Evolutionary conservation across 1,140 invertebrate genomes (phyloP), one percentile per base, ranked within the genome.

Genomic region (Drosophila nigromelanica): DNA sequence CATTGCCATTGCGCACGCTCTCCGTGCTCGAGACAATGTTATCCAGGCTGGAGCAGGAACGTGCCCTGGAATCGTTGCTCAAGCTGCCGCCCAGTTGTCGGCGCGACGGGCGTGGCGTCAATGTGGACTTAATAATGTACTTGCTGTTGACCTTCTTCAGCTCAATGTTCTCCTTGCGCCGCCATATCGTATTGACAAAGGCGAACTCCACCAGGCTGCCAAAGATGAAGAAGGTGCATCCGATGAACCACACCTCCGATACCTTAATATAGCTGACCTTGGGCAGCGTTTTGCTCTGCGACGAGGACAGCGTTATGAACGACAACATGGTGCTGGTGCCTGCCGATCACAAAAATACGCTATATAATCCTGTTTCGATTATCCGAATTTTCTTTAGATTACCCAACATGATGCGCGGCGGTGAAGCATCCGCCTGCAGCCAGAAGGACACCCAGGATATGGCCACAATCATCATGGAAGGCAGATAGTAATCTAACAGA

Each of bases 371-470:
- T 10, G 33, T 10, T 8, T 24, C 21, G 3, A 24, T 24, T 24
- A 24, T 24, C 21, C 0, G 21, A 18, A 18, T 18, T 24, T 24
- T 24, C 2, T 24, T 2, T 5, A 4, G 21, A 64, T 92, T 96
- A 96, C 90, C 96, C 90, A 97, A 92, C 75, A 96, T 96, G 56
- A 96, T 96, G 77, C 96, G 93, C n/a, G 97, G 96, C 5, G 97
- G 95, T 8, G 96, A 95, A 1, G 96, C 96, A 89, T 97, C 97
- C 21, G 96, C 95, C 90, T 97, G 97, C 43, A 98, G 92, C 97
- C 97, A 98, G 86, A 98, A 98, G 0, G 97, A 96, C 5, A 98
- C 97, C 97, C 97, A 98, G 0, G 97, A 97, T 56, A 97, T 96
- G 12, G 95, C 95, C 3, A 98, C 97, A 50, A 98, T 95, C 89